These are phyloP conservation scores for Pollachius pollachius DNA, from an alignment of 2,113 vertebrate species.

Conservation along the genomic window DNA sequence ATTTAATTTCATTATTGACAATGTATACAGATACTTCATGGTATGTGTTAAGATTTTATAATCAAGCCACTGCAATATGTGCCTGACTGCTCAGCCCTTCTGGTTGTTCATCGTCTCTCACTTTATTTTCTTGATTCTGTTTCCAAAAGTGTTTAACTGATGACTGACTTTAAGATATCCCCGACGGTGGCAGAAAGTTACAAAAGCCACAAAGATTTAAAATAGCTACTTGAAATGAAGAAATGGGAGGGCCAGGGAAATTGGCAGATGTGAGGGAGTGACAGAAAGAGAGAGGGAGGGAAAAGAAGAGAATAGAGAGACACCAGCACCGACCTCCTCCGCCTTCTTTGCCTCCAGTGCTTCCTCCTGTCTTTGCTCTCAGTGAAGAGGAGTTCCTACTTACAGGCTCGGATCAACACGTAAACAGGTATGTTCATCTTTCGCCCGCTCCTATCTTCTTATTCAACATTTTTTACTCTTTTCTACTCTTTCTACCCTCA, in stretches of 20 bases:
- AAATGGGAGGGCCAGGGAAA: slow-evolving; percentile 61
- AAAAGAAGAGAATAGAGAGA: slow-evolving; percentile 63
- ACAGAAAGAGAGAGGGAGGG: slow-evolving; percentile 63
- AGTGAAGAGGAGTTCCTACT: slow-evolving; percentile 24
- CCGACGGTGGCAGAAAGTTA: not conserved
- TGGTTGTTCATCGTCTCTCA: no score
- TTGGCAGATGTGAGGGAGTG: slow-evolving; percentile 54
- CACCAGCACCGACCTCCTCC: slow-evolving; percentile 45
- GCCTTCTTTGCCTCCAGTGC: slow-evolving; percentile 52
- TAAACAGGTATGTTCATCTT: slow-evolving; percentile 60
- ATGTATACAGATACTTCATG: no score
- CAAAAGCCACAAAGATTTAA: slow-evolving; percentile 12
- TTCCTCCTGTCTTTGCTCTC: slow-evolving; percentile 51
- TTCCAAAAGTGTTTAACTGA: not conserved
- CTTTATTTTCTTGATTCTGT: no score
- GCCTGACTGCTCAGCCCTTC: no score
- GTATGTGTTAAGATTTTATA: no score
- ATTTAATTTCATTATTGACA: no score
- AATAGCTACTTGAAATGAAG: not conserved
- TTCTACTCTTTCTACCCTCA: no score
- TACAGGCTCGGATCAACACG: slow-evolving; percentile 45
- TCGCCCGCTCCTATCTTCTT: not conserved
- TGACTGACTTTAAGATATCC: not conserved
- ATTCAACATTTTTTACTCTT: not conserved
- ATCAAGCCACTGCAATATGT: no score